Conservation (phyloP, 2,113 vertebrate species). For the Rutilus rutilus region DNA sequence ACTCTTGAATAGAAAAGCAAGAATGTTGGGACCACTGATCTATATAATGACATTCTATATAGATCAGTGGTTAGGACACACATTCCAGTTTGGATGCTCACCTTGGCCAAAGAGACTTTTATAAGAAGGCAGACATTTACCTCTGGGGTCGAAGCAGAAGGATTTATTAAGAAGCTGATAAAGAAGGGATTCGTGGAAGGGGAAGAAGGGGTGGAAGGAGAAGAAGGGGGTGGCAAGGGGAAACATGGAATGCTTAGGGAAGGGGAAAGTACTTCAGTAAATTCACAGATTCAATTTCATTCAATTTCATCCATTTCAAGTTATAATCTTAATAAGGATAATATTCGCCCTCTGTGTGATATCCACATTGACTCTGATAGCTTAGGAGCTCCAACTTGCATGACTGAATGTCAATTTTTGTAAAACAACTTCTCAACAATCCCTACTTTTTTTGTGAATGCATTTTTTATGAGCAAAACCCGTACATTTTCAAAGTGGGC, state of each 20-base stretch:
- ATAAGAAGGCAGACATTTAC: slow-evolving; percentile 60
- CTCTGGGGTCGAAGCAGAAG: slow-evolving; percentile 63
- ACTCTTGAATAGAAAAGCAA: not conserved
- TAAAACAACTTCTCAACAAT: not conserved
- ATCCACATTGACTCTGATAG: not conserved
- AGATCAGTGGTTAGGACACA: no score
- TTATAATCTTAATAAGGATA: not conserved
- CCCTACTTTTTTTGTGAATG: not conserved
- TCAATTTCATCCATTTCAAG: not conserved
- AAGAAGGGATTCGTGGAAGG: slow-evolving; percentile 47
- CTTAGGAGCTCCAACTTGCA: not conserved
- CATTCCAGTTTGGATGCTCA: not conserved
- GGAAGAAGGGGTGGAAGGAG: slow-evolving; percentile 14
- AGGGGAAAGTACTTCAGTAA: slow-evolving; percentile 15
- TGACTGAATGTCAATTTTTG: not conserved
- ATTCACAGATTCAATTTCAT: slow-evolving; percentile 25
- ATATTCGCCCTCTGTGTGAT: not conserved
- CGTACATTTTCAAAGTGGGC: not conserved
- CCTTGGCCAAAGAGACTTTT: slow-evolving; percentile 2
- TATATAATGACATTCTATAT: no score
- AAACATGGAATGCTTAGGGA: slow-evolving; percentile 51
- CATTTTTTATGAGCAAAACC: not conserved
- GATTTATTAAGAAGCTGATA: slow-evolving; percentile 74
- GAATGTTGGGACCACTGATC: no score
- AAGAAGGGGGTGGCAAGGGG: not conserved